Evolutionary conservation across 2,888 invertebrate species (phyloP), one percentile per base, ranked within the genome.

Genomic region (Alsophila aescularia): DNA sequence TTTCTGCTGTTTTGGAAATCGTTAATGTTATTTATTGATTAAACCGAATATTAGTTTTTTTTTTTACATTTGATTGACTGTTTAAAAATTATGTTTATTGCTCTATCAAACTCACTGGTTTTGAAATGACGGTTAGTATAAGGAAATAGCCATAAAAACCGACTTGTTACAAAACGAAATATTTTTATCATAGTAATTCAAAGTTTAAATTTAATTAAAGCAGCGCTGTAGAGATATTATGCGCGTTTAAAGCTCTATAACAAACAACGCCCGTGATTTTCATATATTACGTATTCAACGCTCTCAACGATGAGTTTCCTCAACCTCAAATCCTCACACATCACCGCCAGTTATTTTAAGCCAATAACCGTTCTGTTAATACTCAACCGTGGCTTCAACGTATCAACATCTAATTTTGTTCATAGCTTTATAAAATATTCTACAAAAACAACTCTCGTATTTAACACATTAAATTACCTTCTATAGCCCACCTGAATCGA

Each of bases 401-500:
- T 52, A 51, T 51, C 45, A 55, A 56, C 55, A 41, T 56, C 50
- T 56, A 50, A 56, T 56, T 56, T 29, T 41, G 45, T 56, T 59
- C 58, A 58, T 53, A 34, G 48, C 52, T 58, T 60, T 60, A 60
- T 55, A 60, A 62, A 58, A 48, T 41, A 48, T 40, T 51, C 21
- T 34, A 50, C 40, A 24, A 53, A 57, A 60, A 58, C 55, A 54
- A 43, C 48, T 35, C 39, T 18, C 27, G 18, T 13, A 43, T 51
- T 34, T 52, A 60, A 53, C 43, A 35, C 15, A 36, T 39, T 51
- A 50, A 57, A 57, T 57, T 48, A 48, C 51, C 45, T 36, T 40
- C 44, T 27, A 58, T 57, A 37, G 37, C 53, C 50, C 51, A 63
- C 61, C 61, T 62, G 63, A 54, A 57, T 58, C 54, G 58, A 62